Evolutionary conservation across 2,113 vertebrate genomes (phyloP).

Genomic region (Pterophyllum scalare): DNA sequence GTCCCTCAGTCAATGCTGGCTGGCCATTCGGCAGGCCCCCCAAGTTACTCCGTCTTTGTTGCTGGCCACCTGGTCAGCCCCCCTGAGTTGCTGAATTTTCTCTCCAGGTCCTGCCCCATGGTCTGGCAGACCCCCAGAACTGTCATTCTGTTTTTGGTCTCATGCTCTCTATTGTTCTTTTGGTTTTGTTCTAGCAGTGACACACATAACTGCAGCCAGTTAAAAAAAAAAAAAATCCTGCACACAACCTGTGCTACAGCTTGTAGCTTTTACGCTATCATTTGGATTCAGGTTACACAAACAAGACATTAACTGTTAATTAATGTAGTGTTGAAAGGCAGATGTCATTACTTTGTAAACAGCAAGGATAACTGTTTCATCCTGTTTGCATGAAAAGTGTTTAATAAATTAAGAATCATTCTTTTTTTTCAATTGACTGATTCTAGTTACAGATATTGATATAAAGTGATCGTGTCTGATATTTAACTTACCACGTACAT

Average conservation of each 20-base stretch:
- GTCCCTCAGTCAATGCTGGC: too few relatives aligned
- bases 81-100: too few relatives aligned
- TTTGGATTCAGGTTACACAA: slow-evolving; percentile 4
- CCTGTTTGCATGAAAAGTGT: background rate
- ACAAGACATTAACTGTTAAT: background rate
- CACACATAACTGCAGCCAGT: background rate
- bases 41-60: too few relatives aligned
- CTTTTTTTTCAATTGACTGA: background rate
- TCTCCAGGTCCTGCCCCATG: too few relatives aligned
- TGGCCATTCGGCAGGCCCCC: too few relatives aligned
- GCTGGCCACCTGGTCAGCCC: too few relatives aligned
- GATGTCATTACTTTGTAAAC: background rate
- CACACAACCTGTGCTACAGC: background rate
- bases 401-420: background rate
- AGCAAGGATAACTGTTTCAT: background rate
- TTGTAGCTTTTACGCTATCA: background rate
- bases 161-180: too few relatives aligned
- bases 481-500: background rate
- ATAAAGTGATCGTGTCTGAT: background rate
- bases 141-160: too few relatives aligned
- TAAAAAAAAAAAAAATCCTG: background rate
- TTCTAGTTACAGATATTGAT: background rate
- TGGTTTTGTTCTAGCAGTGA: background rate
- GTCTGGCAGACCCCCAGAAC: too few relatives aligned
- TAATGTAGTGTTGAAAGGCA: background rate